Conservation (phyloP, 2,797 vertebrate species). For the Pelobates cultripes region DNA sequence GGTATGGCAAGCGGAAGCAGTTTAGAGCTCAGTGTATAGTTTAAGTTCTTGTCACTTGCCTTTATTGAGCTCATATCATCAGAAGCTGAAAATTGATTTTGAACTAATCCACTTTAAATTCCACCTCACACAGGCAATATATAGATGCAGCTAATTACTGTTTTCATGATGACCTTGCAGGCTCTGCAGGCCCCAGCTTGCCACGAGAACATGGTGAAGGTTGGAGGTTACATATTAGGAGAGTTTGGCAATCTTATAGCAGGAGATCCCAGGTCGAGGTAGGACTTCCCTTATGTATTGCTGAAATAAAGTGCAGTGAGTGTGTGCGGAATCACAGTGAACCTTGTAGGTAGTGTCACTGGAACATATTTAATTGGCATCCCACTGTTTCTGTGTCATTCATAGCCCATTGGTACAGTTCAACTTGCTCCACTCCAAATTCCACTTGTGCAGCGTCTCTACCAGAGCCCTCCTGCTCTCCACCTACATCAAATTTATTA, state of each 20-base stretch:
- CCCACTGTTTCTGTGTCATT: neutral
- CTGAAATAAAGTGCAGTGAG: neutral
- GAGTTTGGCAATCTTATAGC: conserved; percentile 93
- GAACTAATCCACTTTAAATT: no score
- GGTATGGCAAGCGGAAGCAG: no score
- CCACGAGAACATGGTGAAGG: conserved; percentile 93
- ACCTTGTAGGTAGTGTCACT: no score
- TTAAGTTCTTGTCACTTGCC: no score
- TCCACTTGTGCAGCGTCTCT: conserved; percentile 90
- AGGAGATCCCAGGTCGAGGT: conserved; percentile 91
- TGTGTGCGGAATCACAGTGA: no score
- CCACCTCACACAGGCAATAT: no score
- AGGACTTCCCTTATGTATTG: conserved; percentile 9
- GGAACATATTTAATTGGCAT: no score
- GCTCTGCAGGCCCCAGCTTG: conserved; percentile 90
- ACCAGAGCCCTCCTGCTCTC: conserved; percentile 89
- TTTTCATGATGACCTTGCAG: conserved; percentile 60
- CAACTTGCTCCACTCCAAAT: conserved; percentile 92
- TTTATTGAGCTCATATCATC: no score
- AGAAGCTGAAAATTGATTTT: no score
- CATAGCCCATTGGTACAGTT: conserved; percentile 88
- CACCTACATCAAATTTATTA: conserved; percentile 95
- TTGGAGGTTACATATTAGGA: conserved; percentile 90
- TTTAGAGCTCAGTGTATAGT: no score
- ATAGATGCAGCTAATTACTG: no score